These are phyloP conservation scores for Caenorhabditis panamensis DNA, from an alignment of 2,888 invertebrate genomes.

Conservation along the genomic window DNA sequence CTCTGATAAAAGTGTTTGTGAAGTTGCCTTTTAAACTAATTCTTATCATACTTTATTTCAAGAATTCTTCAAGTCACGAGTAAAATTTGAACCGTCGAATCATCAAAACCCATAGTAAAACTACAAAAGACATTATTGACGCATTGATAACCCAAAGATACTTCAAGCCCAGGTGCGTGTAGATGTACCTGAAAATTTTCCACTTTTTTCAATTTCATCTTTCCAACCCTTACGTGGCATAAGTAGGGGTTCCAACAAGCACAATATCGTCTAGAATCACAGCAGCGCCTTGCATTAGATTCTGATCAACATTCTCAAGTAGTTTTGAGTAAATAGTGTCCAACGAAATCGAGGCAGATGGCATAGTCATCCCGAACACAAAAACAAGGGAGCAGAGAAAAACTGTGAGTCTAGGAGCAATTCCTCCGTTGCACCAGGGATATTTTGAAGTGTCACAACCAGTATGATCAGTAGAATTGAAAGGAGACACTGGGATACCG, in stretches of 20 bases:
- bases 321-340: conserved; percentile 63
- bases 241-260: conserved; percentile 50
- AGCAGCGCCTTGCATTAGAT: conserved; percentile 58
- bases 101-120: conserved; percentile 39
- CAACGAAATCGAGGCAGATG: conserved; percentile 42
- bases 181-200: conserved; percentile 52
- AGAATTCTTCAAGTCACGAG: conserved; percentile 13
- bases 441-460: conserved; percentile 59
- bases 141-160: conserved; percentile 62
- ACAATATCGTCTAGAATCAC: conserved; percentile 58
- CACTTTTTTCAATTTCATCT: neutral
- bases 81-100: conserved; percentile 45
- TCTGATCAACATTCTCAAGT: conserved; percentile 61
- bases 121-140: conserved; percentile 34
- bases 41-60: too few relatives aligned
- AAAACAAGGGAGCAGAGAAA: conserved; percentile 66
- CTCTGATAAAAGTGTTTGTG: too few relatives aligned
- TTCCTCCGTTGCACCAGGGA: conserved; percentile 47
- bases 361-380: conserved; percentile 58
- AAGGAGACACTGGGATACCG: conserved; percentile 54
- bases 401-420: conserved; percentile 48
- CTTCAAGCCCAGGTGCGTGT: conserved; percentile 53
- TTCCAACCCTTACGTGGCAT: conserved; percentile 45
- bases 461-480: conserved; percentile 38
- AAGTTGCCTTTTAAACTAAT: too few relatives aligned